These are phyloP conservation scores for Lutjanus erythropterus DNA, from an alignment of 2,113 vertebrate genomes.

Conservation along the genomic window DNA sequence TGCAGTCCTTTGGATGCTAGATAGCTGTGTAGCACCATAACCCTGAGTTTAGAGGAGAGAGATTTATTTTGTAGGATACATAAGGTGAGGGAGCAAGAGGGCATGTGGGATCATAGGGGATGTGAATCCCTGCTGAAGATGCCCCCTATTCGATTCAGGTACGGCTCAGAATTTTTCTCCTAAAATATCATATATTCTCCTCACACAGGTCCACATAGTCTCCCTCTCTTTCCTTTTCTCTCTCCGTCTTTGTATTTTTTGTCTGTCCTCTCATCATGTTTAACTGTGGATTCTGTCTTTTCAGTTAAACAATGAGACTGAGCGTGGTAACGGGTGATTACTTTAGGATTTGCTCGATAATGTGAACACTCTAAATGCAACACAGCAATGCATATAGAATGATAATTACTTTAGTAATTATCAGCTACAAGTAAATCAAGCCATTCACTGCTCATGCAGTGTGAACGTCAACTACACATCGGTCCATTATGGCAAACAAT, in stretches of 20 bases:
- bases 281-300: constrained; percentile 40
- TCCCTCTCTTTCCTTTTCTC: background rate
- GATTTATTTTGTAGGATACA: constrained; percentile 6
- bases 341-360: constrained; percentile 42
- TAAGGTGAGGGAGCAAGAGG: background rate
- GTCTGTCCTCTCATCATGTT: background rate
- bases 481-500: constrained; percentile 54
- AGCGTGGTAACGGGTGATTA: constrained; percentile 42
- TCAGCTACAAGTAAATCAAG: constrained; percentile 57
- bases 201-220: constrained; percentile 8
- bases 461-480: constrained; percentile 59
- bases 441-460: constrained; percentile 54
- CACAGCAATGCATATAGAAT: constrained; percentile 47
- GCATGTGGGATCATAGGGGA: background rate
- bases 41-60: constrained; percentile 1
- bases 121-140: constrained; percentile 18
- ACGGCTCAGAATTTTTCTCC: constrained; percentile 32
- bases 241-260: background rate
- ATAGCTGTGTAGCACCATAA: constrained; percentile 1
- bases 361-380: constrained; percentile 50
- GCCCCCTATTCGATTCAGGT: constrained; percentile 16
- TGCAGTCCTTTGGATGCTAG: constrained; percentile 8
- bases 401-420: constrained; percentile 57
- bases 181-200: constrained; percentile 22
- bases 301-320: constrained; percentile 30